phyloP scores from a whole-genome alignment of 2,888 invertebrate species.

The Drosophila subquinaria region DNA sequence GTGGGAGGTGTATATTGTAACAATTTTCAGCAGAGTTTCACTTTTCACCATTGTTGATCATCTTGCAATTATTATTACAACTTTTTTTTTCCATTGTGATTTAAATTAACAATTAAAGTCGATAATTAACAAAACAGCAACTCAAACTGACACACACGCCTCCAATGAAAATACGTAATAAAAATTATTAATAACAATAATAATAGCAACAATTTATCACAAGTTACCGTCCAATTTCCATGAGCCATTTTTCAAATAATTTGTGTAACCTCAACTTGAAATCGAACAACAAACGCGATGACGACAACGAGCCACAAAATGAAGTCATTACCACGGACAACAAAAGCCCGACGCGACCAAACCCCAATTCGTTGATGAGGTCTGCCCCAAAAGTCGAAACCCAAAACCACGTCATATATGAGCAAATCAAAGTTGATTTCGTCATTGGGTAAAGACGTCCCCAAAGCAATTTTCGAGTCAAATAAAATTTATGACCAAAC shows the following conservation, averaged over 20 bases:
- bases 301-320: constrained; percentile 48
- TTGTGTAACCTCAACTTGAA: constrained; percentile 33
- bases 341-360: constrained; percentile 41
- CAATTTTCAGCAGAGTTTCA: constrained; percentile 66
- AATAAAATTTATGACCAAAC: constrained; percentile 46
- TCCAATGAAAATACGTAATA: constrained; percentile 15
- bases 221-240: constrained; percentile 46
- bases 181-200: constrained; percentile 32
- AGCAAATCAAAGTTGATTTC: constrained; percentile 56
- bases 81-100: constrained; percentile 34
- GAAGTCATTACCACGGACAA: constrained; percentile 74
- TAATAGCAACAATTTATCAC: constrained; percentile 63
- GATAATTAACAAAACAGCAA: constrained; percentile 70
- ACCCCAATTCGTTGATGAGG: constrained; percentile 22
- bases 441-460: constrained; percentile 42
- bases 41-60: constrained; percentile 58
- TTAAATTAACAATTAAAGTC: constrained; percentile 73
- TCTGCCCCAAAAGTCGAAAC: neutral
- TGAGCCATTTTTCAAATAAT: constrained; percentile 49
- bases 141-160: constrained; percentile 7
- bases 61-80: constrained; percentile 31
- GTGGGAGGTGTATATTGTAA: constrained; percentile 21
- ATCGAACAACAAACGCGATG: constrained; percentile 37
- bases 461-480: constrained; percentile 30
- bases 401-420: constrained; percentile 42